Base-by-base conservation (phyloP, 2,113 vertebrate genomes). In the Aspidoscelis tigris region DNA sequence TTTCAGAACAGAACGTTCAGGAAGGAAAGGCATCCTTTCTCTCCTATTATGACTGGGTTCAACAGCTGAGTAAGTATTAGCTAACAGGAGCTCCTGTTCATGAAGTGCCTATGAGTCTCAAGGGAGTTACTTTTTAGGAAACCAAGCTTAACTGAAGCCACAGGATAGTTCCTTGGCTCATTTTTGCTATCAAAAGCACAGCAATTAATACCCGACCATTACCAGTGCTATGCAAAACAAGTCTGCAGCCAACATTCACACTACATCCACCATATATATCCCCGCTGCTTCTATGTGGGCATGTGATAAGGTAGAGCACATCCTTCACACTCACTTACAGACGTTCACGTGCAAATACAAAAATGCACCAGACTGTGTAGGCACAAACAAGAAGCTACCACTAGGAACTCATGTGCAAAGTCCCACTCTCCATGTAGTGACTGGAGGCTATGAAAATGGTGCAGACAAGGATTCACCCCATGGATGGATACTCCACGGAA, bases 101-200 rank as follows among this genome's bases (percentile, higher is more conserved):
- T 33, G 24, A 20, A 70, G 4, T 18, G 43, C 16, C 70, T 72
- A 84, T 39, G 53, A 73, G 69, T 18, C 69, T 84, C 83, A 55
- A 26, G n/a, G 44, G 87, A 85, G 78, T 11, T 76, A 83, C 84
- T 88, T 91, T 91, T 88, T 85, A 81, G 87, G 85, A 91, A 91
- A 88, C 90, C 83, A 55, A 84, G 47, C 58, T 20, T 85, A 84
- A 89, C 68, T 74, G 58, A 82, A 66, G 88, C 88, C 47, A 77
- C 58, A 78, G 84, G 66, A 66, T 50, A 89, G 82, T 75, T 89
- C 80, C 87, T 92, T 85, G 85, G 88, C 88, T 83, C 81, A 68
- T 58, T 58, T 86, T 87, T 44, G 80, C 86, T 86, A 18, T 86
- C 88, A 91, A 84, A 92, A 89, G 79, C 74, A 80, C 87, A n/a